Base-by-base conservation (phyloP, 2,113 vertebrate genomes). In the Eonycteris spelaea region DNA sequence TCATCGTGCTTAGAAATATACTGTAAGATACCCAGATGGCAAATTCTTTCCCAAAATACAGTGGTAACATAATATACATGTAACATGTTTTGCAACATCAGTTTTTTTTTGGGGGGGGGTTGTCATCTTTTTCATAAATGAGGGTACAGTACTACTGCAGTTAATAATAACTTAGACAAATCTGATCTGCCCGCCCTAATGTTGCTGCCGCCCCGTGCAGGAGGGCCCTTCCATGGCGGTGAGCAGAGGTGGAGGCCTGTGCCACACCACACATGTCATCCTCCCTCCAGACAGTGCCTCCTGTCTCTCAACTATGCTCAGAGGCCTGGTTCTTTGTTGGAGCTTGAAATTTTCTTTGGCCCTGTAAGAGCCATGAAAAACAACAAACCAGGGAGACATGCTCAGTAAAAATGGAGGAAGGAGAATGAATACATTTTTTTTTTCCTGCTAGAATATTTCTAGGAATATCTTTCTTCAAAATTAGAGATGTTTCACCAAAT, bases 401-500 rank as follows among this genome's bases (percentile, higher is more conserved):
- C 33, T 92, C 18, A 45, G 38, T 95, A 89, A 95, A 68, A 68
- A 71, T n/a, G 16, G 59, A 92, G 35, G 13, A 51, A 83, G 38
- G 33, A 68, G 15, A 86, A 67, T 1, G 15, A 33, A 30, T 40
- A 24, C 6, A 4, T 40, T 77, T 68, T 65, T 43, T 79, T 79
- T 59, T 63, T 83, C 30, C 48, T 86, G 79, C 5, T 38, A 38
- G 61, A 68, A 85, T 79, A 82, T 74, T 45, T 97, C 67, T 33
- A 95, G 84, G 57, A 95, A 92, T 30, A 16, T 3, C 13, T 93
- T 15, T 75, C 74, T 28, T 97, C 71, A 95, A 92, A 90, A 75
- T 93, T 51, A 90, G 51, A 83, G 40, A 3, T 40, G 57, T 45
- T 67, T 90, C 28, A 82, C 67, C 8, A 70, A 92, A 90, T 94